Conservation (phyloP, 1,140 invertebrate genomes). For the Fopius arisanus region DNA sequence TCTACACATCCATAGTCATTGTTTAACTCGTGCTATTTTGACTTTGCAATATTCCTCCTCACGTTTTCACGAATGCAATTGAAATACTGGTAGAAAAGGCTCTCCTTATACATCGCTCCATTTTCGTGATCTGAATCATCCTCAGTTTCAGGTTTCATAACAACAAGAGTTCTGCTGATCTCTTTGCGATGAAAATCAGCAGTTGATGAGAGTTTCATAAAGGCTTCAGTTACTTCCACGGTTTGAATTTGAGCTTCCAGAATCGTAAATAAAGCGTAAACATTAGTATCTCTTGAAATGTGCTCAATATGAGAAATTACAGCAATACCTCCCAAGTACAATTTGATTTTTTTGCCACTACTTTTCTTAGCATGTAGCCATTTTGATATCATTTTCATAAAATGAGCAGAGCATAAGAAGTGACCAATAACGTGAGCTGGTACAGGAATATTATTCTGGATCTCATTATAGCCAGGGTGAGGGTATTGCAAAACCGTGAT, state of each 20-base stretch:
- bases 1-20: neutral
- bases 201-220: too few relatives aligned
- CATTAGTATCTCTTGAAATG: too few relatives aligned
- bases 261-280: too few relatives aligned
- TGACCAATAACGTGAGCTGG: neutral
- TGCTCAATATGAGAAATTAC: too few relatives aligned
- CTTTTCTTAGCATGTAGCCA: neutral
- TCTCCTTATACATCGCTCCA: neutral
- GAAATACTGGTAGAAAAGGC: neutral
- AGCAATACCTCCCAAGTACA: too few relatives aligned
- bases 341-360: neutral
- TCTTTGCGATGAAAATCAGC: too few relatives aligned
- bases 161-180: neutral
- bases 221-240: too few relatives aligned
- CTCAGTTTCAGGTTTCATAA: neutral
- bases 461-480: neutral
- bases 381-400: neutral
- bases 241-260: too few relatives aligned
- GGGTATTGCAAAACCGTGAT: neutral
- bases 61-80: neutral
- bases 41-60: neutral
- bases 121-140: neutral
- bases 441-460: neutral
- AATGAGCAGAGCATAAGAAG: neutral
- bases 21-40: neutral